A percentile compares a stretch with the other conserved stretches of the same genome.
These are phyloP conservation scores for Drosophila prostipennis DNA, from an alignment of 2,888 invertebrate species.

Conservation along the genomic window DNA sequence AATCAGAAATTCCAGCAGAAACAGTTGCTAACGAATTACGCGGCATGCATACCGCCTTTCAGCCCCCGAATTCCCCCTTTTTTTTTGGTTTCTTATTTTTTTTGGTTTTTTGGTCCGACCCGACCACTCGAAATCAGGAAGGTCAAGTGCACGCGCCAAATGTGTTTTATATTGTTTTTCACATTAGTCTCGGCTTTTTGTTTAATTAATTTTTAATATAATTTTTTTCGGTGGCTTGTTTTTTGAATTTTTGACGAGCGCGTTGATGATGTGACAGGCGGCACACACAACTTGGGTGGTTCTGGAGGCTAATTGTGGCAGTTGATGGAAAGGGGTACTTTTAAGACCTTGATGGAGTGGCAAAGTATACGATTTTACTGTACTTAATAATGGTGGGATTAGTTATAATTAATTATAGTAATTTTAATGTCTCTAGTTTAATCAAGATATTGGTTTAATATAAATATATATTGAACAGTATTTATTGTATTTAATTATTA, in stretches of 20 bases:
- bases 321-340: slow-evolving; percentile 14
- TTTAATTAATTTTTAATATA: slow-evolving; percentile 78
- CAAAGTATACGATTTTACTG: not conserved
- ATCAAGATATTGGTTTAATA: not conserved
- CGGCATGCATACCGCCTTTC: slow-evolving; percentile 42
- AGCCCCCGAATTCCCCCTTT: slow-evolving; percentile 23
- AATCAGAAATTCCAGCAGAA: slow-evolving; percentile 45
- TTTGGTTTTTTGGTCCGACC: slow-evolving; percentile 45
- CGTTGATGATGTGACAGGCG: slow-evolving; percentile 68
- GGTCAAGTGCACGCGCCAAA: slow-evolving; percentile 74
- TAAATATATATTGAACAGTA: too few species aligned
- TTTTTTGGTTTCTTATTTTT: slow-evolving; percentile 16
- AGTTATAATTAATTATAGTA: too few species aligned
- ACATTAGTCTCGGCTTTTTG: slow-evolving; percentile 71
- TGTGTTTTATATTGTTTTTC: slow-evolving; percentile 72
- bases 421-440: too few species aligned
- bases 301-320: slow-evolving; percentile 62
- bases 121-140: slow-evolving; percentile 51
- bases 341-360: slow-evolving; percentile 11
- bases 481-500: too few species aligned
- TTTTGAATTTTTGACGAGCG: slow-evolving; percentile 25
- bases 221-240: slow-evolving; percentile 39
- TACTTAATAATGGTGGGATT: not conserved
- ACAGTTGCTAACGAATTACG: slow-evolving; percentile 67
- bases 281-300: slow-evolving; percentile 68